Evolutionary conservation across 2,888 invertebrate species (phyloP).

Genomic region (Muschampia plurimacula): DNA sequence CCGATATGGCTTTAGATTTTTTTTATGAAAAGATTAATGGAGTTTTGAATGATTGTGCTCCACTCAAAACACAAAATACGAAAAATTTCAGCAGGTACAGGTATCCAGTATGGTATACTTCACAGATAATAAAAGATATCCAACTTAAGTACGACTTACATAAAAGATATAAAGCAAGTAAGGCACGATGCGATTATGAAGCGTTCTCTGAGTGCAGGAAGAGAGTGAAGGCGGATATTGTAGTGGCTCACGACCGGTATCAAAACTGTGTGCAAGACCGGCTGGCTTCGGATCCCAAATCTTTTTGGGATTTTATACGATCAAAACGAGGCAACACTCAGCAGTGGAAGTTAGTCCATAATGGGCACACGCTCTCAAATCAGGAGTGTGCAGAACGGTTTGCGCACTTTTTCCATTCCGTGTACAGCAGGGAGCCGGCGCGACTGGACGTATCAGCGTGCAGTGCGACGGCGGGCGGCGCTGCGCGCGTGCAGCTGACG

Average conservation of each 20-base stretch:
- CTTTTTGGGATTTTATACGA: conserved; percentile 8
- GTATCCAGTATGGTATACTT: conserved; percentile 45
- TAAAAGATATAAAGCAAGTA: conserved; percentile 17
- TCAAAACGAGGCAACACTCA: background rate
- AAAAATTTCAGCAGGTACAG: background rate
- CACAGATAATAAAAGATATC: conserved; percentile 41
- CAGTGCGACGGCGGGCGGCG: background rate
- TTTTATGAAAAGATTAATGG: conserved; percentile 41
- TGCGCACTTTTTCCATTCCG: conserved; percentile 6
- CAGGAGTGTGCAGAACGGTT: background rate
- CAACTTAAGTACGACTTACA: conserved; percentile 28
- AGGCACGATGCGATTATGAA: background rate
- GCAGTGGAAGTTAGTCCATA: background rate
- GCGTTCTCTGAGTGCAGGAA: background rate
- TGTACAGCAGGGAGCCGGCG: conserved; percentile 11
- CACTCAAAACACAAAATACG: conserved; percentile 33
- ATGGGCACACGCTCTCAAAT: background rate
- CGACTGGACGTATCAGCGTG: conserved; percentile 10
- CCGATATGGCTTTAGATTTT: conserved; percentile 19
- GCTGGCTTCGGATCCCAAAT: conserved; percentile 3
- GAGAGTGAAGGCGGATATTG: conserved; percentile 3
- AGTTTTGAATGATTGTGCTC: conserved; percentile 38
- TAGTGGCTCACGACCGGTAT: background rate
- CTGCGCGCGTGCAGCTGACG: conserved; percentile 5
- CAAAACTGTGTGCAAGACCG: background rate